phyloP scores from a whole-genome alignment of 2,888 invertebrate species.

The Himalopsyche anomala region DNA sequence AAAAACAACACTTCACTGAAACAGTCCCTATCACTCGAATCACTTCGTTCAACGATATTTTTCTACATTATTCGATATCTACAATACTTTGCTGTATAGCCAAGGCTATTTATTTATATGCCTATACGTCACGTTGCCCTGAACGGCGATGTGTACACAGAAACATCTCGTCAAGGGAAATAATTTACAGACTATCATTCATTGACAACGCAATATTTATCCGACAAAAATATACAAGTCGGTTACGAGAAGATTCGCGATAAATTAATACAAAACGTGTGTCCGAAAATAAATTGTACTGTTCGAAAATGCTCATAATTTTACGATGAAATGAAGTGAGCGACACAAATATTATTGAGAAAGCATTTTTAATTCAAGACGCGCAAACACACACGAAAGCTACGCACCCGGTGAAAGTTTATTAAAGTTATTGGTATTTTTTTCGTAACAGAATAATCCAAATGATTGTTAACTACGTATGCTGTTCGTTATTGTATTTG shows the following conservation, averaged over 20 bases:
- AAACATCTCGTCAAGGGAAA: neutral
- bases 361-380: too few species aligned
- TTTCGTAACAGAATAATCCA: too few species aligned
- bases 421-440: too few species aligned
- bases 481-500: too few species aligned
- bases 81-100: conserved; percentile 6
- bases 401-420: too few species aligned
- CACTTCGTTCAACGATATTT: neutral
- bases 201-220: conserved; percentile 1
- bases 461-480: too few species aligned
- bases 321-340: too few species aligned
- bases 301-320: too few species aligned
- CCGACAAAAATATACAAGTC: neutral
- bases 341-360: too few species aligned
- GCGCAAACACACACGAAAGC: too few species aligned
- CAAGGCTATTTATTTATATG: conserved; percentile 10
- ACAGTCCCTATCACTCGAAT: conserved; percentile 28
- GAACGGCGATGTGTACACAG: conserved; percentile 16
- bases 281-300: too few species aligned
- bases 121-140: conserved; percentile 27
- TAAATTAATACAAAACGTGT: too few species aligned
- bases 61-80: conserved; percentile 24
- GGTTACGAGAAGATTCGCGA: neutral
- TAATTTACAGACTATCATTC: neutral
- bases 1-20: conserved; percentile 27